These are phyloP conservation scores for Luffia ferchaultella DNA, from an alignment of 2,888 invertebrate species.

Conservation along the genomic window DNA sequence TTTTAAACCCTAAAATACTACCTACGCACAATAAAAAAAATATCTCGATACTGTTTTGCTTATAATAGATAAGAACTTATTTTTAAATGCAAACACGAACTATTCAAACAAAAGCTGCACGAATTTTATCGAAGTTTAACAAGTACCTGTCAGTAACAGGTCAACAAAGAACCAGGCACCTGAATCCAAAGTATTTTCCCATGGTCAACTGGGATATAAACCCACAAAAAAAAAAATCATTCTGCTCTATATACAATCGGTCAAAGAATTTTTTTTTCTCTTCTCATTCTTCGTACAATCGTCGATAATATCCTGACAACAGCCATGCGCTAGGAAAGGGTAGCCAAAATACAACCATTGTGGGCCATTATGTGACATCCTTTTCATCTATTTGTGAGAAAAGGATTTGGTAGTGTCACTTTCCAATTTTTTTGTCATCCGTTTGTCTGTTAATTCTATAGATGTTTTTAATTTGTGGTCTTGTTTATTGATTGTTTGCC, in stretches of 20 bases:
- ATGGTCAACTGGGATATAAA: slow-evolving; percentile 62
- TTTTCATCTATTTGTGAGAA: slow-evolving; percentile 59
- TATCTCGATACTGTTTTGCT: too few relatives aligned
- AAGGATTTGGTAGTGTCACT: slow-evolving; percentile 60
- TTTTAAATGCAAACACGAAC: too few relatives aligned
- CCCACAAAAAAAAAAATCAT: slow-evolving; percentile 47
- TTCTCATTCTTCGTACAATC: slow-evolving; percentile 34
- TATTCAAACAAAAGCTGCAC: too few relatives aligned
- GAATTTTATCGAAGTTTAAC: not conserved
- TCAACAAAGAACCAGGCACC: slow-evolving; percentile 53
- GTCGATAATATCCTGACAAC: slow-evolving; percentile 52
- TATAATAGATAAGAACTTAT: too few relatives aligned
- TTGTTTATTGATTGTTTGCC: too few relatives aligned
- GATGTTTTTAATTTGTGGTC: too few relatives aligned
- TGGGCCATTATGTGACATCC: slow-evolving; percentile 49
- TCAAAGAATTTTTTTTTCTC: slow-evolving; percentile 52
- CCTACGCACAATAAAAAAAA: slow-evolving; percentile 14
- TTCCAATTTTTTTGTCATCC: slow-evolving; percentile 21
- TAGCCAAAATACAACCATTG: slow-evolving; percentile 56
- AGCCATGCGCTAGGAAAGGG: slow-evolving; percentile 37
- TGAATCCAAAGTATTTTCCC: slow-evolving; percentile 61
- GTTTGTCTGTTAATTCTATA: not conserved
- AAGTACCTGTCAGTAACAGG: slow-evolving; percentile 26
- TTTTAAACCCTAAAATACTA: too few relatives aligned
- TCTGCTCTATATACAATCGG: slow-evolving; percentile 59